Conservation (phyloP, 2,113 vertebrate genomes). For the Carassius carassius region DNA sequence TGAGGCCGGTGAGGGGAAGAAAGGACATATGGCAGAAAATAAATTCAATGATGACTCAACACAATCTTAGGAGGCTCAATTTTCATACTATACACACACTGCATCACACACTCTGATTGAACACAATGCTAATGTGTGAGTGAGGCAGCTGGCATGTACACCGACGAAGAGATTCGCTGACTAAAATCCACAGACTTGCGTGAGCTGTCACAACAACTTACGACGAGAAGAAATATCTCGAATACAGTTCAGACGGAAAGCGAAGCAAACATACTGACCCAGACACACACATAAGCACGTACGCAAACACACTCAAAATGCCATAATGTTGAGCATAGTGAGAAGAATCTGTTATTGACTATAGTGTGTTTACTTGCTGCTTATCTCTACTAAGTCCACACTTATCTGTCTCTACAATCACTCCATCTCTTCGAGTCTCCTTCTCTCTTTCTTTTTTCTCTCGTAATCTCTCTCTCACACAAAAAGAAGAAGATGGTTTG, state of each 20-base stretch:
- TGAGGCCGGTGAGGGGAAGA: not conserved
- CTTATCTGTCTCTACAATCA: constrained; percentile 39
- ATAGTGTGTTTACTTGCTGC: constrained; percentile 29
- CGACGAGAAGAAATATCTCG: not conserved
- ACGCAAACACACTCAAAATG: constrained; percentile 30
- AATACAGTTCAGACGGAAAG: not conserved
- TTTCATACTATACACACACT: not conserved
- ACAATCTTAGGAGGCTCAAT: not conserved
- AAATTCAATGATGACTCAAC: constrained; percentile 29
- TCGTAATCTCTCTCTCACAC: constrained; percentile 34
- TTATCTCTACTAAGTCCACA: constrained; percentile 42
- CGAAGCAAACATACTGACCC: not conserved
- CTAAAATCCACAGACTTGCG: not conserved
- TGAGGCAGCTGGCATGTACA: not conserved
- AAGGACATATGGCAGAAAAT: constrained; percentile 22
- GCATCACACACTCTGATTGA: constrained; percentile 15
- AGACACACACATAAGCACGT: constrained; percentile 1
- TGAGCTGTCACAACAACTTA: constrained; percentile 34
- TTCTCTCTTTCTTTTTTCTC: constrained; percentile 32
- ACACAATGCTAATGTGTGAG: not conserved
- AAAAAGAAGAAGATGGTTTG: constrained; percentile 32
- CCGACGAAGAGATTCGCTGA: not conserved
- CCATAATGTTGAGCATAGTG: not conserved
- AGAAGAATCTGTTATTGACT: constrained; percentile 25
- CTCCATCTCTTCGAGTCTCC: constrained; percentile 18